phyloP scores from a whole-genome alignment of 2,888 invertebrate species.

The Tiliacea citrago region DNA sequence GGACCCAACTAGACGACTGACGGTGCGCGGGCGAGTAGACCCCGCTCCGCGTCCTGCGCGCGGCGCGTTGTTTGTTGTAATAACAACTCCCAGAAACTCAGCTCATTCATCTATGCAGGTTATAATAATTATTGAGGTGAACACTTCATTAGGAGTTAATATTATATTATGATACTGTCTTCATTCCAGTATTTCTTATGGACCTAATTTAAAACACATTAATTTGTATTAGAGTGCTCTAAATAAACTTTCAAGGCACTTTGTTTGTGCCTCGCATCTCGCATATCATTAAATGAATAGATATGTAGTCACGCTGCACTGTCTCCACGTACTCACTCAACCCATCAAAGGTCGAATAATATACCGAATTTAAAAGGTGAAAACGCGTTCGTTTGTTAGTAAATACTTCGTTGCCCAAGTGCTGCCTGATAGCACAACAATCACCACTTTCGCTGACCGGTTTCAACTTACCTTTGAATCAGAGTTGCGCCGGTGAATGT shows the following conservation, averaged over 20 bases:
- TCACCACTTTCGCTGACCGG: not conserved
- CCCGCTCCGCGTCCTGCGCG: not conserved
- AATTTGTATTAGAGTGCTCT: slow-evolving; percentile 40
- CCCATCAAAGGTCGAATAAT: not conserved
- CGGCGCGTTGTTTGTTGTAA: not conserved
- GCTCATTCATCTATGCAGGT: not conserved
- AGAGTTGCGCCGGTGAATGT: not conserved
- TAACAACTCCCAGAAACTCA: not conserved
- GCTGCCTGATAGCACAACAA: slow-evolving; percentile 3
- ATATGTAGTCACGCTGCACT: not conserved
- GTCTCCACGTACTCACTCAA: not conserved
- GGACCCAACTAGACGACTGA: not conserved
- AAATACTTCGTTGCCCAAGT: not conserved
- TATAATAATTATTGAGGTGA: slow-evolving; percentile 14
- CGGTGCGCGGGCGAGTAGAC: no score
- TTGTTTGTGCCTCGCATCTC: not conserved
- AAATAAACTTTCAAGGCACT: slow-evolving; percentile 22
- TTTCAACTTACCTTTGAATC: not conserved
- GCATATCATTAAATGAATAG: not conserved
- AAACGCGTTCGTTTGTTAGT: not conserved
- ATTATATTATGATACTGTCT: not conserved
- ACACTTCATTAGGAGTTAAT: slow-evolving; percentile 6
- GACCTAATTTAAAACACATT: slow-evolving; percentile 49
- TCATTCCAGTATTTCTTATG: not conserved
- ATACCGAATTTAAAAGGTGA: not conserved